Evolutionary conservation across 2,113 vertebrate species (phyloP), one percentile per base, ranked within the genome.

Genomic region (Brienomyrus longianalis): DNA sequence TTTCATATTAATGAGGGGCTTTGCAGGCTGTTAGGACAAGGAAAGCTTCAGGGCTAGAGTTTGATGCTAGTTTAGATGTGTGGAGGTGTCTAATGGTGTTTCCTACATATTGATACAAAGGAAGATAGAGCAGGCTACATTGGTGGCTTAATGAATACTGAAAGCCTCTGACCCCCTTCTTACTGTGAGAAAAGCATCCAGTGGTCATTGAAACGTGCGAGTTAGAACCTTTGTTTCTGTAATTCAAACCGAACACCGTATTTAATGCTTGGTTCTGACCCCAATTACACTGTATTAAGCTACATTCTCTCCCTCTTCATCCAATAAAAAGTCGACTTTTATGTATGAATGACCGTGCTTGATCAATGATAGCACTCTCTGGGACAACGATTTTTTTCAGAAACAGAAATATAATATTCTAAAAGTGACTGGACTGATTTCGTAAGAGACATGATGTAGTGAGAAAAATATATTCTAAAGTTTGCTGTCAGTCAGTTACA

Each of bases 1-100:
- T 94, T 94, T 91, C 56, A 43, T 85, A 89, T 88, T 89, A 91
- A 89, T 59, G 90, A 92, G 88, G 39, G 27, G 91, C 92, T 91
- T 90, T 90, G 62, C 59, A 86, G 87, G 91, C 91, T 91, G 88
- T 92, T 83, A 8, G 54, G 39, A 91, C 74, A 52, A 27, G 90
- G 83, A 89, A 90, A 90, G 91, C 66, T 84, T 90, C 9, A 62
- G 59, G 77, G 85, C 59, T 90, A 90, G 83, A 88, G 90, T 80
- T 13, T 43, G 45, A 59, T 90, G 45, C n/a, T 66, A 56, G 35
- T 66, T 88, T 88, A 90, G 91, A 66, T n/a, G 54, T 87, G 59
- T 62, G 90, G 59, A 90, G 83, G 43, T 50, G 48, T 90, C 62
- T 43, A 47, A 90, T 85, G 89, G 17, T 27, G 48, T 86, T 66